A percentile compares a stretch with the other conserved stretches of the same genome.
Evolutionary conservation across 2,113 vertebrate species (phyloP).

Genomic region (Romanogobio albipinnatus): DNA sequence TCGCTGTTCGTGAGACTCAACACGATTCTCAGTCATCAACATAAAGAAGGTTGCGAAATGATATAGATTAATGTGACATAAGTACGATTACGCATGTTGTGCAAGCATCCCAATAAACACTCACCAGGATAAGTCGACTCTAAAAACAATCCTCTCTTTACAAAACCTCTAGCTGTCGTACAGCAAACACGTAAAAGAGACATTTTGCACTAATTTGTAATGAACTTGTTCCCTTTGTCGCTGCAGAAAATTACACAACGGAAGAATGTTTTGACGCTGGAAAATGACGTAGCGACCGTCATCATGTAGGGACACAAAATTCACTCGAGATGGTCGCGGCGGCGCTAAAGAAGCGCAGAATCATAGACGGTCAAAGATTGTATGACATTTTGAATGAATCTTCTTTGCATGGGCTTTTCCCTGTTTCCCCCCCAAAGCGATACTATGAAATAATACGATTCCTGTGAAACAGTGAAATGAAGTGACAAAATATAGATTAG

Average conservation of each 20-base stretch:
- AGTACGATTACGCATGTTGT: neutral
- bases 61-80: neutral
- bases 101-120: slow-evolving; percentile 15
- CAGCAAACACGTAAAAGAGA: slow-evolving; percentile 40
- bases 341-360: neutral
- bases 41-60: neutral
- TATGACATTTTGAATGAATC: neutral
- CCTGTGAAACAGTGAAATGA: neutral
- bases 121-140: slow-evolving; percentile 59
- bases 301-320: slow-evolving; percentile 57
- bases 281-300: slow-evolving; percentile 49
- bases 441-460: neutral
- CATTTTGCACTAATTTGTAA: slow-evolving; percentile 58
- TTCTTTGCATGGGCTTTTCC: neutral
- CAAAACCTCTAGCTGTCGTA: slow-evolving; percentile 24
- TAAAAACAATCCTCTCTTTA: slow-evolving; percentile 10
- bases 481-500: neutral
- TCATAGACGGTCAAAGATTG: neutral
- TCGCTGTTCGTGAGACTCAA: neutral
- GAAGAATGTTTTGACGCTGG: slow-evolving; percentile 34
- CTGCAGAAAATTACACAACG: slow-evolving; percentile 45
- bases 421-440: neutral
- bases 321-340: neutral
- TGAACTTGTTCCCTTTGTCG: neutral
- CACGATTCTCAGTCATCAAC: neutral